Conservation (phyloP, 2,888 invertebrate genomes). For the Tetragnatha montana region DNA sequence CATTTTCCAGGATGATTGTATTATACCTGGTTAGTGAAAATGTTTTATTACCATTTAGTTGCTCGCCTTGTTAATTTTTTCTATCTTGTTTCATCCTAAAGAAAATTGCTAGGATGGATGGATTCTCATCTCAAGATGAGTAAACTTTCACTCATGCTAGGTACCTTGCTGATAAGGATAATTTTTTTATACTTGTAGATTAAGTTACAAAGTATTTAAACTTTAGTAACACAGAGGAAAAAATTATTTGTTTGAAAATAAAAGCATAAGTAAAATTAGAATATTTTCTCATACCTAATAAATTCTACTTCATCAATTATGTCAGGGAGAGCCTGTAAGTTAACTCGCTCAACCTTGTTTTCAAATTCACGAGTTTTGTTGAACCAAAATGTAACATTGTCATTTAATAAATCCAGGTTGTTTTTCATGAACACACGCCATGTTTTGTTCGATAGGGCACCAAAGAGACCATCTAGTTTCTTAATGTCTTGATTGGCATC, state of each 20-base stretch:
- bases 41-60: too few species aligned
- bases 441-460: slow-evolving; percentile 45
- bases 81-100: too few species aligned
- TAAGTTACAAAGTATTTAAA: not conserved
- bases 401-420: slow-evolving; percentile 70
- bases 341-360: slow-evolving; percentile 72
- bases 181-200: not conserved
- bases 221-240: not conserved
- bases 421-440: slow-evolving; percentile 53
- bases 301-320: slow-evolving; percentile 75
- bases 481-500: slow-evolving; percentile 71
- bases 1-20: too few species aligned
- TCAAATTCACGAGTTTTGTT: slow-evolving; percentile 72
- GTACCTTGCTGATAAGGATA: too few species aligned
- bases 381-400: slow-evolving; percentile 71
- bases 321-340: slow-evolving; percentile 70
- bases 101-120: too few species aligned
- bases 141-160: too few species aligned
- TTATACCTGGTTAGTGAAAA: too few species aligned
- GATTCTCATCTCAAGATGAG: too few species aligned
- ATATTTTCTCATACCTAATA: slow-evolving; percentile 74
- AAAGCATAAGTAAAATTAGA: not conserved
- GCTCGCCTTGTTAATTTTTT: too few species aligned
- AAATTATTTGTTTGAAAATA: not conserved
- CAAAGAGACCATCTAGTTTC: slow-evolving; percentile 56